A percentile compares a stretch with the other conserved stretches of the same genome.
These are phyloP conservation scores for Lycocorax pyrrhopterus DNA, from an alignment of 2,113 vertebrate species.

Conservation along the genomic window DNA sequence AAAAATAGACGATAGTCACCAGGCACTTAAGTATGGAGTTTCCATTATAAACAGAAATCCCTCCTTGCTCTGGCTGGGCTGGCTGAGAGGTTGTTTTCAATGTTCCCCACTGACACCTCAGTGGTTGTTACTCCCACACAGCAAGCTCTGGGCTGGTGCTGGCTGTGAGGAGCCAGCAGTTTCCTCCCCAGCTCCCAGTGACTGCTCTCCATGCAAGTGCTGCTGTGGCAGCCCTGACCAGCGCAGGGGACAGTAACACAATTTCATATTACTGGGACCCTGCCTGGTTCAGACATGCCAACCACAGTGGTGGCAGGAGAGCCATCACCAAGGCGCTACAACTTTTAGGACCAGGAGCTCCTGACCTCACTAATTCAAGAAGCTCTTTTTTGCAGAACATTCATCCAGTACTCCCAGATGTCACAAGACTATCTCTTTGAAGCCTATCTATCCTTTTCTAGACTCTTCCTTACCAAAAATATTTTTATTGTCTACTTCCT, in stretches of 20 bases:
- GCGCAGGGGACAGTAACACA: neutral
- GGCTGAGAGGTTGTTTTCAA: neutral
- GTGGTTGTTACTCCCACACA: neutral
- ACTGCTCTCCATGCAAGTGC: neutral
- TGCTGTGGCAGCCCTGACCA: neutral
- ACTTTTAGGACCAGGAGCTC: neutral
- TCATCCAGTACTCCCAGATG: neutral
- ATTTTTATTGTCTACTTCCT: neutral
- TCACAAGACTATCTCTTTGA: neutral
- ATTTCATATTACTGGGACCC: fast-evolving
- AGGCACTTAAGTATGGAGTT: neutral
- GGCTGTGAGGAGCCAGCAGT: neutral
- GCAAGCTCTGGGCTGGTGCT: neutral
- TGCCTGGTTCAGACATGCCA: neutral
- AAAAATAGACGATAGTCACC: neutral
- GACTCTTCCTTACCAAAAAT: neutral
- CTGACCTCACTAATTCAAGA: neutral
- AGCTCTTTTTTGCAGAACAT: neutral
- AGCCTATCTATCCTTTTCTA: neutral
- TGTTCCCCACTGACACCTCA: neutral
- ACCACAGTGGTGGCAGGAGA: neutral
- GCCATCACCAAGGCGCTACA: neutral
- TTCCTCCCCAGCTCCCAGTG: neutral
- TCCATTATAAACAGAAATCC: neutral
- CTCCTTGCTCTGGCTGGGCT: neutral